Percentiles rank a stretch among this genome's conserved stretches.
Conservation (phyloP, 1,140 invertebrate genomes). For the Carposina sasakii region DNA sequence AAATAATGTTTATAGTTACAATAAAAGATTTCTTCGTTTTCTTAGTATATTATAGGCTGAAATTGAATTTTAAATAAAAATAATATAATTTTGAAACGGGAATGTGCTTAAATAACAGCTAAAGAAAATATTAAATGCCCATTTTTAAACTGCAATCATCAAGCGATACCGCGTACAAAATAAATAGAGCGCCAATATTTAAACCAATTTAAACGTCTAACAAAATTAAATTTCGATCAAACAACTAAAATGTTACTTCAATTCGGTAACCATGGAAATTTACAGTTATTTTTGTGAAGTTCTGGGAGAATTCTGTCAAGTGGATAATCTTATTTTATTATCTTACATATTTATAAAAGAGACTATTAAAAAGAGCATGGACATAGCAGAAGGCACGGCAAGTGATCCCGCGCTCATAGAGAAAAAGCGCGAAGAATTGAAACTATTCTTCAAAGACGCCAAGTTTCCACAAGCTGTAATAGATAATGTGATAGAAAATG, state of each 20-base stretch:
- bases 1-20: too few relatives aligned
- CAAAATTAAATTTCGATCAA: slow-evolving; percentile 30
- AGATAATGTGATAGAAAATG: slow-evolving; percentile 54
- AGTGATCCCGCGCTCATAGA: slow-evolving; percentile 31
- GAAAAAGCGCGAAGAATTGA: slow-evolving; percentile 46
- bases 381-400: slow-evolving; percentile 8
- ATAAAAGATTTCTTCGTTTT: too few relatives aligned
- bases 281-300: slow-evolving; percentile 9
- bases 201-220: slow-evolving; percentile 9
- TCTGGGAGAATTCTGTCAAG: slow-evolving; percentile 19
- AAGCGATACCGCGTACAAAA: too few relatives aligned
- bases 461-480: slow-evolving; percentile 43
- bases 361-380: slow-evolving; percentile 18
- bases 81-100: too few relatives aligned
- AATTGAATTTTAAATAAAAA: too few relatives aligned
- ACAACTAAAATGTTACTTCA: slow-evolving; percentile 13
- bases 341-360: slow-evolving; percentile 5
- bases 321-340: too few relatives aligned
- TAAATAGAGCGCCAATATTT: too few relatives aligned
- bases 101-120: too few relatives aligned
- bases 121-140: too few relatives aligned
- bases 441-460: slow-evolving; percentile 46
- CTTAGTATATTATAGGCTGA: too few relatives aligned
- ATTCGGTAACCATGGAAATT: slow-evolving; percentile 24
- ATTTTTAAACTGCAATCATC: too few relatives aligned